Base-by-base conservation (phyloP, 1,140 invertebrate genomes). In the Hirudo medicinalis region DNA sequence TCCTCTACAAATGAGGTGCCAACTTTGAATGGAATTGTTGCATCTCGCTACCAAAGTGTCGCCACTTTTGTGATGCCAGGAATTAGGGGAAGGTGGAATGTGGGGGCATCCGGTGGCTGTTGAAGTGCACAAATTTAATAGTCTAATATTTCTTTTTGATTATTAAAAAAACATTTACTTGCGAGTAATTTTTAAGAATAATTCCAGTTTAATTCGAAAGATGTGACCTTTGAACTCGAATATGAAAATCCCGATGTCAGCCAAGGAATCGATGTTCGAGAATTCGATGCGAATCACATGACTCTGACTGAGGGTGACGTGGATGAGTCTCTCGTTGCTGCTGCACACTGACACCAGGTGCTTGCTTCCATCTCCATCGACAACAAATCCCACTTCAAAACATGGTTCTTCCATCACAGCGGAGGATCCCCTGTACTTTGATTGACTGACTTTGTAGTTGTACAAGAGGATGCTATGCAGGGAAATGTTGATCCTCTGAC, bases 401-500 rank as follows among this genome's bases (percentile, higher is more conserved):
- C 69, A 70, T 3, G 49, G 43, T 13, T 70, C 53, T 49, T 49
- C 43, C 43, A 49, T 49, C 15, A 9, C 43, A 13, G 11, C 9
- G 3, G 43, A 49, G 4, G 43, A 49, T 49, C 43, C 43, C 15
- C 43, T 49, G 43, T 49, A 49, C 43, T 49, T 49, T 1, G 43
- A 49, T 13, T 49, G 43, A 13, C 43, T 49, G 43, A 49, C 43
- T 63, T 63, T 63, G 57, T 63, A 63, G 22, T 25, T 25, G 22
- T 63, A 32, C 29, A 25, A 32, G 11, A 63, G 57, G 22, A 72
- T 68, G 54, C 70, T 70, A 32, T 55, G 53, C 70, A 74, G 22
- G 25, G 73, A 67, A n/a, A 74, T 66, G 54, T 74, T 63, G 57
- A 74, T 54, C 40, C 67, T 40, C 63, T 74, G 73, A 27, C 73